Percentiles rank a stretch among this genome's conserved stretches.
phyloP scores from a whole-genome alignment of 1,140 invertebrate genomes.

The Polyergus mexicanus region DNA sequence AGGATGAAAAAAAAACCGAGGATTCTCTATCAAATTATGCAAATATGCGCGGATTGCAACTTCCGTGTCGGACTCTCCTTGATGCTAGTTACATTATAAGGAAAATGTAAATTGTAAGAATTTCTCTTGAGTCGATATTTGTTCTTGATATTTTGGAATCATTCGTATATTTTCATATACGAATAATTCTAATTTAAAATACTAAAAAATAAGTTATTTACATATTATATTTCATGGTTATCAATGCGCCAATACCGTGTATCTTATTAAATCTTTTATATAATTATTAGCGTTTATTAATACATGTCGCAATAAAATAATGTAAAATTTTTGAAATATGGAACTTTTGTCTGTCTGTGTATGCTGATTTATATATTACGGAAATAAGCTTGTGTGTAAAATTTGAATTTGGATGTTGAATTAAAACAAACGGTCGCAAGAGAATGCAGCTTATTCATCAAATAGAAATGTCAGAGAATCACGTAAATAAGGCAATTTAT shows the following conservation, averaged over 20 bases:
- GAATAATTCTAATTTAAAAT: not conserved
- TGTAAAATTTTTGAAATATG: not conserved
- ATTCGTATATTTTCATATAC: too few species aligned
- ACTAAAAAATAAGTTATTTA: not conserved
- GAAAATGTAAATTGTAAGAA: not conserved
- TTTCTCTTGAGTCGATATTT: not conserved
- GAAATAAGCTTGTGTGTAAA: constrained; percentile 12
- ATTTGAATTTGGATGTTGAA: constrained; percentile 27
- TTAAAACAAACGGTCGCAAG: not conserved
- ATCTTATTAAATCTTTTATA: not conserved
- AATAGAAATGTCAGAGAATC: constrained; percentile 4
- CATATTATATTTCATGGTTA: not conserved
- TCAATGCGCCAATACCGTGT: not conserved
- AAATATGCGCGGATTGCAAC: constrained; percentile 42
- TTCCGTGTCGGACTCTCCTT: not conserved
- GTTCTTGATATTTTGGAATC: not conserved
- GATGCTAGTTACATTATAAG: constrained; percentile 2
- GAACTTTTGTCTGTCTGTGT: not conserved
- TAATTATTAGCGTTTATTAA: not conserved
- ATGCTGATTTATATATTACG: constrained; percentile 4
- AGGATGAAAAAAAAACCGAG: constrained; percentile 41
- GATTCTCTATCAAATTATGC: constrained; percentile 51
- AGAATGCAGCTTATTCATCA: not conserved
- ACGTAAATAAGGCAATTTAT: constrained; percentile 27
- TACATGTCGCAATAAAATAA: not conserved